Percentiles rank a stretch among this genome's conserved stretches.
Conservation (phyloP, 2,888 invertebrate genomes). For the Hyles lineata region DNA sequence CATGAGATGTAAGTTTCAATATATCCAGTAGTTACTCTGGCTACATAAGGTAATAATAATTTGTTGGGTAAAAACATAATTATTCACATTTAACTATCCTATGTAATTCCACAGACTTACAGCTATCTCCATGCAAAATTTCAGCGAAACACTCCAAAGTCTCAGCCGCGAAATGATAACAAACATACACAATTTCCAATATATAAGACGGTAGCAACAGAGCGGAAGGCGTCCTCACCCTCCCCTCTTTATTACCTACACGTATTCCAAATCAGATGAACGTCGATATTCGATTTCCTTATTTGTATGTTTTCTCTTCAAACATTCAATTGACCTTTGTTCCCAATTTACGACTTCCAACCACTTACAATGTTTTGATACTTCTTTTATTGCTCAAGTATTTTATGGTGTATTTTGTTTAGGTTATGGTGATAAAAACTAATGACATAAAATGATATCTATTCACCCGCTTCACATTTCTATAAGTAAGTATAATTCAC, state of each 20-base stretch:
- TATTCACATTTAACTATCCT: no score
- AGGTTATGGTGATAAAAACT: neutral
- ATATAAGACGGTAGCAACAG: slow-evolving; percentile 15
- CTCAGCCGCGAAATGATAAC: neutral
- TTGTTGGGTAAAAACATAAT: no score
- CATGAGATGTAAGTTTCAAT: no score
- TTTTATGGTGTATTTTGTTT: slow-evolving; percentile 18
- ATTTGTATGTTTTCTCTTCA: slow-evolving; percentile 57
- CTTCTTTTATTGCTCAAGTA: slow-evolving; percentile 14
- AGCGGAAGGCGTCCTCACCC: slow-evolving; percentile 34
- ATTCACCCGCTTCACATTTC: no score
- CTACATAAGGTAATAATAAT: no score
- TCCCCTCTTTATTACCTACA: slow-evolving; percentile 49
- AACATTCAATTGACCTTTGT: slow-evolving; percentile 59
- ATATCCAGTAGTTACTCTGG: no score
- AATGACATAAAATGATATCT: no score
- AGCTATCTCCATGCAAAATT: no score
- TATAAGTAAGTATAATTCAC: no score
- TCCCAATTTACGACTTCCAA: slow-evolving; percentile 50
- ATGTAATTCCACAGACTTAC: no score
- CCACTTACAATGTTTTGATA: slow-evolving; percentile 47
- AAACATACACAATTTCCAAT: neutral
- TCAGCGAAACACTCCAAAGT: neutral
- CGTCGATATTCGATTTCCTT: slow-evolving; percentile 59
- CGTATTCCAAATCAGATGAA: slow-evolving; percentile 58